A percentile compares a stretch with the other conserved stretches of the same genome.
phyloP scores from a whole-genome alignment of 2,797 vertebrate species.

The Pantherophis vulpinus region DNA sequence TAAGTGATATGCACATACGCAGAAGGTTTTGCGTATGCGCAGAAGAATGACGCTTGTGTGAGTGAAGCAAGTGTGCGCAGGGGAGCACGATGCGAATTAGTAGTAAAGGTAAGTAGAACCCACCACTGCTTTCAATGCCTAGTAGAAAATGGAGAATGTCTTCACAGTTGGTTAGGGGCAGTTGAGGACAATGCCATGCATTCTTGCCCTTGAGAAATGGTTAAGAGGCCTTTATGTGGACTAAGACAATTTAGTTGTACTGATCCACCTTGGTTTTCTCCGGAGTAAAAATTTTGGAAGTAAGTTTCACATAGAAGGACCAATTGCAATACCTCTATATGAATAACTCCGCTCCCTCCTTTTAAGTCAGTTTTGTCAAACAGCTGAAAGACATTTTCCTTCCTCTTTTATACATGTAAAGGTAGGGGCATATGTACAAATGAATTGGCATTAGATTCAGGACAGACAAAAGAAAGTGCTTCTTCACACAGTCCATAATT shows the following conservation, averaged over 20 bases:
- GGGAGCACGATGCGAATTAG: too few species aligned
- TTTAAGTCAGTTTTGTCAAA: not conserved
- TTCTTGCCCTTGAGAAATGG: not conserved
- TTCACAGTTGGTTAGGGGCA: not conserved
- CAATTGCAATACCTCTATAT: not conserved
- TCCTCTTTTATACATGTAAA: not conserved
- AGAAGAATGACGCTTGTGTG: too few species aligned
- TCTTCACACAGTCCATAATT: not conserved
- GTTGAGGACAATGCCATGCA: not conserved
- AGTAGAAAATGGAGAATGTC: not conserved
- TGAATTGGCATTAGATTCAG: not conserved
- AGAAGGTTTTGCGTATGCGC: too few species aligned
- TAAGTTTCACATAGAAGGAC: not conserved
- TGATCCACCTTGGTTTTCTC: not conserved
- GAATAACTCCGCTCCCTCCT: not conserved
- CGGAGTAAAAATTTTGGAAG: not conserved
- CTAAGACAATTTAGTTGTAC: not conserved
- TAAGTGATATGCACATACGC: accelerated
- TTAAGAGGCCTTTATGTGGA: not conserved
- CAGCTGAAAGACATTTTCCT: not conserved
- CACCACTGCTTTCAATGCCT: not conserved
- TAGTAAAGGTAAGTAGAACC: too few species aligned
- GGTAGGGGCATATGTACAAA: not conserved
- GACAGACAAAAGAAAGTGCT: not conserved
- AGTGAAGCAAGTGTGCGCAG: too few species aligned